Base-by-base conservation (phyloP, 2,888 invertebrate species). In the Leptopilina myrica region DNA sequence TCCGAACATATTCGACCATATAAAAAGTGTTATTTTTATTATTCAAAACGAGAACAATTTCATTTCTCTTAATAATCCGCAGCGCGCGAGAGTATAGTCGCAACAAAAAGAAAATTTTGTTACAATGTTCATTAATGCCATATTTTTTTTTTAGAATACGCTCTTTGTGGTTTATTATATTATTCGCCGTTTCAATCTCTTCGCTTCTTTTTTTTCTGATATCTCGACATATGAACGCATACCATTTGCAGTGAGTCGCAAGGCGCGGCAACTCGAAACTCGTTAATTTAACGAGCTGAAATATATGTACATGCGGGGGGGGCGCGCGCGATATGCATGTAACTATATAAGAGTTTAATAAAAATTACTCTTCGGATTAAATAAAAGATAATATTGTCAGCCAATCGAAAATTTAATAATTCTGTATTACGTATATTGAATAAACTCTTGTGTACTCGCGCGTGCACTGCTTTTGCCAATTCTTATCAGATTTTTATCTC, bases 251-350 rank as follows among this genome's bases (percentile, higher is more conserved):
- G 69, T 20, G 20, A 20, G 20, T 14, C 49, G 26, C 69, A 69
- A 69, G 69, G 26, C 69, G 14, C 69, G 20, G 69, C 69, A 69
- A 69, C 49, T 15, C 69, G 69, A 53, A 69, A 53, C 69, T 69
- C 69, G 49, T 69, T 69, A 64, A 33, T 33, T 64, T 33, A 64
- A 64, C 40, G 64, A 40, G 62, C 62, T 62, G 62, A 62, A 62
- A 62, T 62, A 62, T 62, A 62, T 62, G 33, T 33, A 62, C 20
- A 62, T 62, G n/a, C 8, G 62, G 62, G 20, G n/a, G 15, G 62
- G 62, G 20, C 6, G 15, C 20, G 62, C 20, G 15, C 20, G 8
- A 62, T 6, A 62, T 62, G 62, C 33, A 33, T 33, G 33, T 33
- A 33, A 33, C 33, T 33, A 33, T 33, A 33, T 62, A 62, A 62